These are phyloP conservation scores for Piaya cayana DNA, from an alignment of 2,113 vertebrate species.

Conservation along the genomic window DNA sequence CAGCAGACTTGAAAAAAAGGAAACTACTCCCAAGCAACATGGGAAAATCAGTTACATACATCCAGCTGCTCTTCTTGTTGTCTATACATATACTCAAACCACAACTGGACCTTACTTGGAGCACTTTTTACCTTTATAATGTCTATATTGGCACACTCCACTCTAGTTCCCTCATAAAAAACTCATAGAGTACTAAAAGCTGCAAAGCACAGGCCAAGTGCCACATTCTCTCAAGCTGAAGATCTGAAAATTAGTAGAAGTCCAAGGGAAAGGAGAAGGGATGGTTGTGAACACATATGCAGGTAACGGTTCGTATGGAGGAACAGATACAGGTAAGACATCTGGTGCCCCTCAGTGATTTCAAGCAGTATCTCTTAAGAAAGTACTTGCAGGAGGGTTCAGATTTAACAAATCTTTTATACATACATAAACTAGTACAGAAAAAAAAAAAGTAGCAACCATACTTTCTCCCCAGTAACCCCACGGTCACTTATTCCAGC, in stretches of 20 bases:
- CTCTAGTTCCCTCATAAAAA: neutral
- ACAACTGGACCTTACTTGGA: neutral
- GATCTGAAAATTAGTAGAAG: neutral
- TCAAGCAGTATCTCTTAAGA: neutral
- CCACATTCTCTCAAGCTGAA: neutral
- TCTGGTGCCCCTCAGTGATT: neutral
- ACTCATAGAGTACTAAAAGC: neutral
- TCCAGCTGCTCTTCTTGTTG: neutral
- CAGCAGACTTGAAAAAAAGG: neutral
- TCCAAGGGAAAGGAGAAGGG: neutral
- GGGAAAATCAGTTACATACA: neutral
- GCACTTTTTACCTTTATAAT: neutral
- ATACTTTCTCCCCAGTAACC: neutral
- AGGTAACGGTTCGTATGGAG: neutral
- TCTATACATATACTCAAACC: neutral
- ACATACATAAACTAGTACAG: neutral
- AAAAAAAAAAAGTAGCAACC: neutral
- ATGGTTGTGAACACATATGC: neutral
- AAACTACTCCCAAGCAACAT: neutral
- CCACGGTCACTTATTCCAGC: neutral
- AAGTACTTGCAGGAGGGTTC: neutral
- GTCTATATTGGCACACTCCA: neutral
- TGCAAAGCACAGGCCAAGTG: neutral
- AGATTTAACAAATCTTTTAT: neutral
- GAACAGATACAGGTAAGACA: neutral